Conservation (phyloP, 2,797 vertebrate genomes). For the Coranthus polyacanthus region DNA sequence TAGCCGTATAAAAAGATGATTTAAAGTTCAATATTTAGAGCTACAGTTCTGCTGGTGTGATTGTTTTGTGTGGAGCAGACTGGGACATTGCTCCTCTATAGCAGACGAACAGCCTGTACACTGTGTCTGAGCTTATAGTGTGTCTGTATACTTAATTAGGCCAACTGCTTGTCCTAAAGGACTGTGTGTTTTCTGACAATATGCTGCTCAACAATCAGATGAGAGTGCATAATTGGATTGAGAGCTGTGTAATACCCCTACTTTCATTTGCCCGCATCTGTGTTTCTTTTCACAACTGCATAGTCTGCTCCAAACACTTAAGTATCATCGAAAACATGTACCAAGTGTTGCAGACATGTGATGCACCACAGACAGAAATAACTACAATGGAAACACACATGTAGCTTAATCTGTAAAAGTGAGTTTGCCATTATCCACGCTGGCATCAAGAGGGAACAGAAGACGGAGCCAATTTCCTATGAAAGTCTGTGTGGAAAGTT, state of each 20-base stretch:
- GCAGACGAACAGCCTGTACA: slow-evolving; percentile 17
- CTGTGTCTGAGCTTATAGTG: slow-evolving; percentile 32
- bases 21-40: background rate
- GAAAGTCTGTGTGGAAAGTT: slow-evolving; percentile 26
- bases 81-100: slow-evolving; percentile 10
- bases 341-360: background rate
- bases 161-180: slow-evolving; percentile 2
- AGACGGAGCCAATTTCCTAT: slow-evolving; percentile 14
- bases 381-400: background rate
- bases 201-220: background rate
- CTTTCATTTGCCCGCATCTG: background rate
- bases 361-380: slow-evolving; percentile 1
- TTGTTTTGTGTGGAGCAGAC: slow-evolving; percentile 25
- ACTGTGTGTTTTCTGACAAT: slow-evolving; percentile 21
- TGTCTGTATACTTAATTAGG: slow-evolving; percentile 45
- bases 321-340: slow-evolving; percentile 2
- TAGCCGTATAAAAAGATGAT: background rate
- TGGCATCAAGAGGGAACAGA: slow-evolving; percentile 19
- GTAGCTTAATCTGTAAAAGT: slow-evolving; percentile 18
- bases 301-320: background rate
- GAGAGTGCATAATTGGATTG: background rate
- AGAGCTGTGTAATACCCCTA: slow-evolving; percentile 8
- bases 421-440: slow-evolving; percentile 7
- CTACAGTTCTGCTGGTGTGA: slow-evolving; percentile 7
- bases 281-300: background rate